Evolutionary conservation across 2,797 vertebrate genomes (phyloP), one percentile per base, ranked within the genome.

Genomic region (Trematomus bernacchii): DNA sequence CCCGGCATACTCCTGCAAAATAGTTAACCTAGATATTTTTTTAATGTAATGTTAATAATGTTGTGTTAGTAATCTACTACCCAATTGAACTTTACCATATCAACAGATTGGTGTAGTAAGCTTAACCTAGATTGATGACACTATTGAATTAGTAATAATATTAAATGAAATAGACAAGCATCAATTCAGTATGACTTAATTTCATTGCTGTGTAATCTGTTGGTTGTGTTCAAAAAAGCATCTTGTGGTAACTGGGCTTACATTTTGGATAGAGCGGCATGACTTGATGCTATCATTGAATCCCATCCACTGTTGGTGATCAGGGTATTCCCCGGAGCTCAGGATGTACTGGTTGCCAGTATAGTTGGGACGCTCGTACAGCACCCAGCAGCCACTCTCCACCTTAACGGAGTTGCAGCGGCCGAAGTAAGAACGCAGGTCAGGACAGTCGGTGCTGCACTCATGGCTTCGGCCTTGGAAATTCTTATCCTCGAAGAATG

Each of bases 351-450:
- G 93, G 85, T 84, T 74, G 3, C 91, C 89, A 12, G 79, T 76
- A 71, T 88, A 94, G 84, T 87, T 88, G 48, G 89, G 85, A 16
- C 19, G 77, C 70, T 93, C 87, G 5, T 92, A 93, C 59, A 94
- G 82, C 43, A 93, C 90, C 91, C 92, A 93, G 85, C 91, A 91
- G 55, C 93, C 91, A 10, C 88, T 87, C 53, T 92, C 90, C 68
- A 94, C 92, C 64, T 85, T 89, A 42, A 92, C 79, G 71, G 92
- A 93, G 80, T 85, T 92, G 63, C 90, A 94, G 65, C 65, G 78
- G 74, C 70, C 87, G 53, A 93, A 86, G 76, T 83, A 86, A 30
- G 78, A 67, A 52, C 73, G 84, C 14, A 89, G 90, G 73, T 89
- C 87, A 43, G 86, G 55, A 65, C 82, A 79, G 77, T 94, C 91